phyloP scores from a whole-genome alignment of 2,888 invertebrate genomes.

The Amblyjoppa proteus region DNA sequence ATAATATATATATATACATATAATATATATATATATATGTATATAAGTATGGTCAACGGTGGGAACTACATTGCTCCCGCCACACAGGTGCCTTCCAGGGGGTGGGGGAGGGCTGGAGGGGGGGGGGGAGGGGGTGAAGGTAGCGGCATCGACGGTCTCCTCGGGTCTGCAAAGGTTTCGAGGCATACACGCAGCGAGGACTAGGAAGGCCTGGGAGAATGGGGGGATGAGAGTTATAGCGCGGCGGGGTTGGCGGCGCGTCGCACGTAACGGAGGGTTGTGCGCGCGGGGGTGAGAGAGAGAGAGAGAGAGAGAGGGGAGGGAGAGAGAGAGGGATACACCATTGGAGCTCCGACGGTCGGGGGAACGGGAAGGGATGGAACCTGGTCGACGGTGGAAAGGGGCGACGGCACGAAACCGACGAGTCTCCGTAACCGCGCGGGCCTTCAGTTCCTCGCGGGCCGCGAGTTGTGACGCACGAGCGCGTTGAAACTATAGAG shows the following conservation, averaged over 20 bases:
- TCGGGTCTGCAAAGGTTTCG: conserved; percentile 24
- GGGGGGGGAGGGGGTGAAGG: background rate
- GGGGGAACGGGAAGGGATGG: conserved; percentile 63
- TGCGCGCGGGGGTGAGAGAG: conserved; percentile 48
- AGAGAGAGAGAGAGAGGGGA: conserved; percentile 36
- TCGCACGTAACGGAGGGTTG: conserved; percentile 46
- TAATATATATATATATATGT: too few species aligned
- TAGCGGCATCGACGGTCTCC: conserved; percentile 20
- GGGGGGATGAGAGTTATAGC: conserved; percentile 66
- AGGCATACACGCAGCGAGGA: conserved; percentile 11
- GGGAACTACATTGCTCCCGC: background rate
- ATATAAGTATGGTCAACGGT: conserved; percentile 17
- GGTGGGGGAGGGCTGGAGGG: background rate
- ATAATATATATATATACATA: too few species aligned
- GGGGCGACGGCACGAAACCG: conserved; percentile 61
- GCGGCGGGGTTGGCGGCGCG: conserved; percentile 52
- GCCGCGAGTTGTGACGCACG: conserved; percentile 74
- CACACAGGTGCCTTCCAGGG: conserved; percentile 27
- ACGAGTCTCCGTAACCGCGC: conserved; percentile 68
- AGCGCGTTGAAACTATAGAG: conserved; percentile 25
- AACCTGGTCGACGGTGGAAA: conserved; percentile 62
- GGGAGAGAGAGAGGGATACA: conserved; percentile 36
- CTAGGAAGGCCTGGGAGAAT: conserved; percentile 60
- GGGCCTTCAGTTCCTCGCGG: conserved; percentile 80
- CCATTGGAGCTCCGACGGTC: conserved; percentile 20